phyloP scores from a whole-genome alignment of 1,140 invertebrate genomes.

The Orussus abietinus region DNA sequence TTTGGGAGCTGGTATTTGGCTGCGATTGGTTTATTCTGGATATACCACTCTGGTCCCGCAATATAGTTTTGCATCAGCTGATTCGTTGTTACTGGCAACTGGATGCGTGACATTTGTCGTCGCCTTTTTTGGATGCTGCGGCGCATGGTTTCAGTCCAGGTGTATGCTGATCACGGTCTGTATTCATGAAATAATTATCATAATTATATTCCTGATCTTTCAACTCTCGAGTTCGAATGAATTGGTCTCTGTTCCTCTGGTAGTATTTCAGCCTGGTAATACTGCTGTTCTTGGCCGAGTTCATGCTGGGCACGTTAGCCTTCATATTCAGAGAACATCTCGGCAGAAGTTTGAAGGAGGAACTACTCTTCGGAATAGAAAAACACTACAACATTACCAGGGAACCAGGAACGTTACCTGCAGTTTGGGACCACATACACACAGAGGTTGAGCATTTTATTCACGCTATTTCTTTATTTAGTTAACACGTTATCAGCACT shows the following conservation, averaged over 20 bases:
- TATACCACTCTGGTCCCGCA: constrained; percentile 69
- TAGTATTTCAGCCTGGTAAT: constrained; percentile 84
- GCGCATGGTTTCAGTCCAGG: constrained; percentile 75
- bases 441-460: too few relatives aligned
- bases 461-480: too few relatives aligned
- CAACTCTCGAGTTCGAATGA: neutral
- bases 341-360: constrained; percentile 60
- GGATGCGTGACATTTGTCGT: constrained; percentile 69
- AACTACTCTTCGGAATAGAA: constrained; percentile 66
- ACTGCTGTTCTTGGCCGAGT: constrained; percentile 73
- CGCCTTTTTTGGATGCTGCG: constrained; percentile 77
- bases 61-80: constrained; percentile 65
- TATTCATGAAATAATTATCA: constrained; percentile 16
- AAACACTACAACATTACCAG: constrained; percentile 65
- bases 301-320: constrained; percentile 70
- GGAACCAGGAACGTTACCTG: constrained; percentile 60
- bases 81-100: constrained; percentile 64
- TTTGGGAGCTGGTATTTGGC: constrained; percentile 71
- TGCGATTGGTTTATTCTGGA: constrained; percentile 66
- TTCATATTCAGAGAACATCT: constrained; percentile 74
- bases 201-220: constrained; percentile 5
- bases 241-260: constrained; percentile 29
- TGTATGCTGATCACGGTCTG: constrained; percentile 72
- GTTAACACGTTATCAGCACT: too few relatives aligned
- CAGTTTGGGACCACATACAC: constrained; percentile 73